Conservation (phyloP, 2,113 vertebrate species). For the Brienomyrus brachyistius region DNA sequence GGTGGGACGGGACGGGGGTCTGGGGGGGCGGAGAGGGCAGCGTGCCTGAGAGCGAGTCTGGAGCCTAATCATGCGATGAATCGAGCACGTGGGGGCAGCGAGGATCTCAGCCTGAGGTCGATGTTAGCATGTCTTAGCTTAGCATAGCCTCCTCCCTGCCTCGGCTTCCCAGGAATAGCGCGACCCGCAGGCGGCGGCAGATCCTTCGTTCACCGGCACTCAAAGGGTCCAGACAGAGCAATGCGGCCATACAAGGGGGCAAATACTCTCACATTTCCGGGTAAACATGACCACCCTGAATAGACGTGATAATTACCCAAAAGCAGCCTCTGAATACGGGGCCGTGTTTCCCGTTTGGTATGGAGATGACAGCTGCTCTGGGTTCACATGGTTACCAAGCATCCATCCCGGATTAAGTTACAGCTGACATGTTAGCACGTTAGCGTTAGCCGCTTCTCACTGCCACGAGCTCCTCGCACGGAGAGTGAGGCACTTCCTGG, state of each 20-base stretch:
- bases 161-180: conserved; percentile 54
- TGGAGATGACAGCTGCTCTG: neutral
- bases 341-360: neutral
- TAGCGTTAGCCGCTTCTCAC: neutral
- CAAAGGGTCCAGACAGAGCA: neutral
- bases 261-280: too few species aligned
- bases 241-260: too few species aligned
- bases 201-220: neutral
- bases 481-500: neutral
- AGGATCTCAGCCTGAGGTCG: conserved; percentile 48
- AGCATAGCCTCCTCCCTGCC: conserved; percentile 55
- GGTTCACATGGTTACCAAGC: neutral
- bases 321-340: neutral
- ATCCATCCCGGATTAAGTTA: neutral
- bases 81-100: conserved; percentile 45
- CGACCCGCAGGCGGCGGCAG: neutral
- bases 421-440: neutral
- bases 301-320: neutral
- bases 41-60: neutral
- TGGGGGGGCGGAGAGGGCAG: conserved; percentile 31
- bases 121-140: conserved; percentile 57
- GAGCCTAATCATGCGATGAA: neutral
- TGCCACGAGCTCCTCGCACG: neutral
- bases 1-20: neutral
- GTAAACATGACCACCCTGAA: too few species aligned